A percentile compares a stretch with the other conserved stretches of the same genome.
phyloP scores from a whole-genome alignment of 2,888 invertebrate genomes.

The Deilephila elpenor region DNA sequence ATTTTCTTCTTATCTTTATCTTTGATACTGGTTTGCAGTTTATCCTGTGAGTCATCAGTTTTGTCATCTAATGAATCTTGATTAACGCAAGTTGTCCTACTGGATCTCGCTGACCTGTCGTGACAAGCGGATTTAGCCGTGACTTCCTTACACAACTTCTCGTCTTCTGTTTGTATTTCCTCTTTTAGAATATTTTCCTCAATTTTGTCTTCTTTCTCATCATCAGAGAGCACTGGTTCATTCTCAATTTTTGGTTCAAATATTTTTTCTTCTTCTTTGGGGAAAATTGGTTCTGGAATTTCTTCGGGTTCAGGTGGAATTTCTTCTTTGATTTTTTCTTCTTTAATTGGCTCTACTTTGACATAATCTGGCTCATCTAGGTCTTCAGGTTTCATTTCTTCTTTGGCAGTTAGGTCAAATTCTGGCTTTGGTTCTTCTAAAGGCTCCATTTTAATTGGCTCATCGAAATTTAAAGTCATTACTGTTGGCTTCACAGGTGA shows the following conservation, averaged over 20 bases:
- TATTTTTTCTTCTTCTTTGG: conserved; percentile 36
- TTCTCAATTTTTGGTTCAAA: conserved; percentile 53
- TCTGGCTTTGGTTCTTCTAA: conserved; percentile 64
- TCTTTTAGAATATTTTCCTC: conserved; percentile 51
- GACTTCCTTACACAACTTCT: conserved; percentile 65
- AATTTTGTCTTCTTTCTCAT: conserved; percentile 49
- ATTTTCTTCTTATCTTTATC: conserved; percentile 83
- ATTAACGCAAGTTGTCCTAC: conserved; percentile 67
- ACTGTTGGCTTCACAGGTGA: conserved; percentile 65
- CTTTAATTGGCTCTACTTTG: conserved; percentile 55
- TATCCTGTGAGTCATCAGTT: conserved; percentile 81
- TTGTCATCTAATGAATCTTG: conserved; percentile 80
- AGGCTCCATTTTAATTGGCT: conserved; percentile 63
- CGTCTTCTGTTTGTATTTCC: conserved; percentile 61
- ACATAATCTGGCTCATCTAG: conserved; percentile 73
- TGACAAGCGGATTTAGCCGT: conserved; percentile 76
- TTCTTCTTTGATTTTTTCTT: conserved; percentile 52
- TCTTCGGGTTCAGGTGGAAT: conserved; percentile 42
- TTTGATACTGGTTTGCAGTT: conserved; percentile 61
- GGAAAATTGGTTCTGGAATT: conserved; percentile 30
- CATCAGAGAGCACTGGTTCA: conserved; percentile 54
- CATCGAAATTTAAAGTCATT: conserved; percentile 65
- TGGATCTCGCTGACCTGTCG: conserved; percentile 75
- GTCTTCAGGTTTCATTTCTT: conserved; percentile 74
- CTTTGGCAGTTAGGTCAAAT: conserved; percentile 75